phyloP scores from a whole-genome alignment of 2,888 invertebrate species.

The Temnothorax rugatulus region DNA sequence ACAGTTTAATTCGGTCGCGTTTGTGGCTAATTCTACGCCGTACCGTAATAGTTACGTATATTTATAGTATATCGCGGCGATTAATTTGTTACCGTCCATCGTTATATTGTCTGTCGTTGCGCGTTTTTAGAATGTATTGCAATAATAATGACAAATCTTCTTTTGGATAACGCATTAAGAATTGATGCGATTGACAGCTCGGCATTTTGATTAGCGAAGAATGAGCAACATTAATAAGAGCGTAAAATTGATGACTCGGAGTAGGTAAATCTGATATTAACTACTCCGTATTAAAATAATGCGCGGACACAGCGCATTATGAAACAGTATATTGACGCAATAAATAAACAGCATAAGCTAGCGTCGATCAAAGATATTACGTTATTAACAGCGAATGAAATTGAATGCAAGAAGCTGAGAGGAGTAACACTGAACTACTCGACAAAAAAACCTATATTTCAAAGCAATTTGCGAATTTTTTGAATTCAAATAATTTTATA shows the following conservation, averaged over 20 bases:
- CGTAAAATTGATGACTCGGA: neutral
- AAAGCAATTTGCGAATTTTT: neutral
- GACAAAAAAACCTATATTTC: neutral
- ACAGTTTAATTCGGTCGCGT: conserved; percentile 49
- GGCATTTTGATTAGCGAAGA: neutral
- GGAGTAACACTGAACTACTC: neutral
- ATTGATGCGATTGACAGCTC: neutral
- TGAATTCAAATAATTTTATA: neutral
- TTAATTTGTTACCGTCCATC: conserved; percentile 11
- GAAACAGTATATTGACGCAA: neutral
- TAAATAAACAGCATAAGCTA: neutral
- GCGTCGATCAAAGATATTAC: neutral
- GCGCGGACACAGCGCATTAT: neutral
- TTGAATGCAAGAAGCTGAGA: neutral
- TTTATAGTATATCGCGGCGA: conserved; percentile 35
- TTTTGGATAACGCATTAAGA: conserved; percentile 7
- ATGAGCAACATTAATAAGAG: neutral
- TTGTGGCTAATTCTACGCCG: conserved; percentile 43
- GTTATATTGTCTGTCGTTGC: neutral
- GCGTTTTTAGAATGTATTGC: conserved; percentile 22
- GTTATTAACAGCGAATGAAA: neutral
- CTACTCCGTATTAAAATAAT: neutral
- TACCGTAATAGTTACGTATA: conserved; percentile 43
- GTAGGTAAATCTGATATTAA: neutral
- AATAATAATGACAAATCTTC: conserved; percentile 3